Percentiles rank a stretch among this genome's conserved stretches.
Conservation (phyloP, 2,797 vertebrate species). For the Kryptopterus vitreolus region DNA sequence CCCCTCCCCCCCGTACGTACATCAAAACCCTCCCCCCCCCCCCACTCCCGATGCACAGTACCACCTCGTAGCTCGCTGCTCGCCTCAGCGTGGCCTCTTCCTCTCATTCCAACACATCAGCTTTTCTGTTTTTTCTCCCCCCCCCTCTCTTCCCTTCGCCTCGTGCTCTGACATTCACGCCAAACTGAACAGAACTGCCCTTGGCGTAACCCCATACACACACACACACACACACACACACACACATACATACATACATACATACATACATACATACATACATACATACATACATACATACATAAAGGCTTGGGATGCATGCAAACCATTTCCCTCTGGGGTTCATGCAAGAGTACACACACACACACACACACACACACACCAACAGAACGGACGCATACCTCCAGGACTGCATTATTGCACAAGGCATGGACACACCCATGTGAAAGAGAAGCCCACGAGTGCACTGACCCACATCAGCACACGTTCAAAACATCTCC, state of each 20-base stretch:
- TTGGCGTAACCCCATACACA: slow-evolving; percentile 35
- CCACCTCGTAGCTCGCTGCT: slow-evolving; percentile 27
- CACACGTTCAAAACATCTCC: slow-evolving; percentile 29
- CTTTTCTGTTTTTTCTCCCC: slow-evolving; percentile 47
- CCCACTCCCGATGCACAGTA: slow-evolving; percentile 27
- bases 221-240: not conserved
- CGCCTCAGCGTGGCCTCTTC: slow-evolving; percentile 38
- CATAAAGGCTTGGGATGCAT: not conserved
- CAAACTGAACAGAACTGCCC: slow-evolving; percentile 37
- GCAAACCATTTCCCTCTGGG: slow-evolving; percentile 30
- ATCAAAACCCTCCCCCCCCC: slow-evolving; percentile 16
- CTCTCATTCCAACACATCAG: slow-evolving; percentile 41
- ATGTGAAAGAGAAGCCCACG: slow-evolving; percentile 40
- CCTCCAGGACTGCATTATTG: slow-evolving; percentile 32
- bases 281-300: not conserved
- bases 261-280: not conserved
- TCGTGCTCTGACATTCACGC: slow-evolving; percentile 37
- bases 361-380: not conserved
- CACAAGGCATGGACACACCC: slow-evolving; percentile 42
- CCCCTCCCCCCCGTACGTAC: slow-evolving; percentile 31
- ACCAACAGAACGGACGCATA: not conserved
- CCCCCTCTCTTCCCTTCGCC: slow-evolving; percentile 30
- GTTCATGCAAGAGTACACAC: slow-evolving; percentile 6
- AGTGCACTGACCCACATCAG: slow-evolving; percentile 44
- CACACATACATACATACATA: not conserved